Base-by-base conservation (phyloP, 2,797 vertebrate species). In the Sylvilagus floridanus region DNA sequence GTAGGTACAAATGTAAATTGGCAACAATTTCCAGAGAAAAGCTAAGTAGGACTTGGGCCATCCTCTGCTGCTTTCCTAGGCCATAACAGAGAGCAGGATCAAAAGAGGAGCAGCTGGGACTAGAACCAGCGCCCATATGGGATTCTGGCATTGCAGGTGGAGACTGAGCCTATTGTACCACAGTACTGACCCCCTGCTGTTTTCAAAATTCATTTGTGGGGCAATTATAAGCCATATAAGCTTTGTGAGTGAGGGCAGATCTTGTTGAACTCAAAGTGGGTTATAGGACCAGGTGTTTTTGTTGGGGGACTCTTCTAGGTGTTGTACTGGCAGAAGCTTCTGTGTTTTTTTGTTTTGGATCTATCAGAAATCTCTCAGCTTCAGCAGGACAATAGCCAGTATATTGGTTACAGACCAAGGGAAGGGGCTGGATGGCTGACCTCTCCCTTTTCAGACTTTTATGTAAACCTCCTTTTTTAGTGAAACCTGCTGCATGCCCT, bases 1-100 rank as follows among this genome's bases (percentile, higher is more conserved):
- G 5, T 86, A 91, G 69, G 35, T 85, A 69, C 60, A 83, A 75
- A 78, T 75, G 28, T 86, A 83, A 93, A 50, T 83, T 57, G 60
- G 63, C 65, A 86, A 71, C 71, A 35, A 86, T 54, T 94, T 90
- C 8, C 83, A 12, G 30, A 54, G n/a, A 9, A 86, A 32, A 73
- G 32, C 32, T 85, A 63, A 92, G 6, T 81, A 75, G 12, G 62
- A 19, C 42, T 47, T 47, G 42, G 42, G 42, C 42, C 42, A 47
- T 47, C 42, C 42, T 47, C 42, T 47, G 42, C 42, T 47, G 42
- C 42, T 47, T 47, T 47, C 42, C 42, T 47, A 47, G 42, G 42
- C 42, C 42, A 47, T 47, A 47, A 47, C 42, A 47, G 42, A 47
- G 42, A 47, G 42, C 42, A 9, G 42, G 42, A 47, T 47, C 42